Percentiles rank a stretch among this genome's conserved stretches.
These are phyloP conservation scores for Abrostola triplasia DNA, from an alignment of 2,888 invertebrate species.

Conservation along the genomic window DNA sequence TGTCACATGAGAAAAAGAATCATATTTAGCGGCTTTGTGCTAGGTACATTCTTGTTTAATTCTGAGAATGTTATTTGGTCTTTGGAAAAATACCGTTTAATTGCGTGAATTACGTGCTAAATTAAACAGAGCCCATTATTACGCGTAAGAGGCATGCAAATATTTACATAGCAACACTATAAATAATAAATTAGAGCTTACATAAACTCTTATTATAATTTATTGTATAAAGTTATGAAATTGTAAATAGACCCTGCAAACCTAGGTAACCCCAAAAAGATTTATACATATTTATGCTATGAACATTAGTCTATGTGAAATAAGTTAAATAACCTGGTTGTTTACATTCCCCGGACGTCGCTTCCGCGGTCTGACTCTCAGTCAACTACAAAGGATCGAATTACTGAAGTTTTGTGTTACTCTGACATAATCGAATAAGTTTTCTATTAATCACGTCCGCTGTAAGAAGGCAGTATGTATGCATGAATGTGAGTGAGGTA, in stretches of 20 bases:
- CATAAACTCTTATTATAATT: not conserved
- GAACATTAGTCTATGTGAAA: conserved; percentile 10
- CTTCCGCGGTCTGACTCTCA: conserved; percentile 28
- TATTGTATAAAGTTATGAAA: conserved; percentile 22
- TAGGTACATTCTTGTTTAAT: too few relatives aligned
- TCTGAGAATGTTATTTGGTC: too few relatives aligned
- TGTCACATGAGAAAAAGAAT: too few relatives aligned
- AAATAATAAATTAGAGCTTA: not conserved
- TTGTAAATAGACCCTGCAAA: conserved; percentile 13
- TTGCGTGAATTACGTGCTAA: too few relatives aligned
- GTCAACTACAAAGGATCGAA: conserved; percentile 45
- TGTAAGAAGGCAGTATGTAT: conserved; percentile 5
- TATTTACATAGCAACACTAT: too few relatives aligned
- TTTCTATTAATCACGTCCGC: conserved; percentile 50
- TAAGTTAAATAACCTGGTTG: conserved; percentile 32
- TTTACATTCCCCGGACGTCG: conserved; percentile 35
- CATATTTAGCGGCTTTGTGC: too few relatives aligned
- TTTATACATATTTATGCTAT: conserved; percentile 17
- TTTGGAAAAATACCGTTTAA: too few relatives aligned
- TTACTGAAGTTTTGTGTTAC: conserved; percentile 48
- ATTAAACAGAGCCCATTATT: too few relatives aligned
- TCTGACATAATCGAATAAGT: conserved; percentile 40
- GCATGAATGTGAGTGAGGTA: not conserved
- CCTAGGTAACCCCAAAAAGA: conserved; percentile 34
- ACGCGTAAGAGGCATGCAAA: too few relatives aligned